phyloP scores from a whole-genome alignment of 2,113 vertebrate genomes.

The Eulemur rufifrons region DNA sequence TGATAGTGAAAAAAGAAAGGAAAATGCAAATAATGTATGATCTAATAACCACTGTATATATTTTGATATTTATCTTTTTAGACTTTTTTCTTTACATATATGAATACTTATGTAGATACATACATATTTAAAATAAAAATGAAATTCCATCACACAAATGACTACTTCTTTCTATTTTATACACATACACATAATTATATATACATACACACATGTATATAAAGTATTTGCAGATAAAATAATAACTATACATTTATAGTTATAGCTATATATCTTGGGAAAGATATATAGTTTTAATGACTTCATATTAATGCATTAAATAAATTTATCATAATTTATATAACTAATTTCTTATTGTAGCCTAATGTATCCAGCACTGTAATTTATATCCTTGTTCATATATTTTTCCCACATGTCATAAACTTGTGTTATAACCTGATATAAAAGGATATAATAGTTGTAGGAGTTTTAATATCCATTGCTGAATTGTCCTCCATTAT shows the following conservation, averaged over 20 bases:
- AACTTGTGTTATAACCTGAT: neutral
- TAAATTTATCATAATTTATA: neutral
- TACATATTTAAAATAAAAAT: neutral
- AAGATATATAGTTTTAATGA: neutral
- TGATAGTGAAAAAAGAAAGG: neutral
- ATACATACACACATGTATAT: neutral
- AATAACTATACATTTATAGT: neutral
- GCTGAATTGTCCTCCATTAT: neutral
- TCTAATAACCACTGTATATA: neutral
- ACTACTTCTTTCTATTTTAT: neutral
- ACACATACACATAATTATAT: neutral
- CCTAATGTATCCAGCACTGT: neutral
- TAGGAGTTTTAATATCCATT: neutral
- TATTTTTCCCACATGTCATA: neutral
- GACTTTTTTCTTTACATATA: neutral
- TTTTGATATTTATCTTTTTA: neutral
- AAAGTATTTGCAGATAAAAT: neutral
- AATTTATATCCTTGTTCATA: neutral
- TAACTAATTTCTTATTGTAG: neutral
- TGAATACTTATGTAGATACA: neutral
- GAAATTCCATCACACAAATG: neutral
- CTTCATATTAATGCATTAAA: neutral
- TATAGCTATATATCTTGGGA: neutral
- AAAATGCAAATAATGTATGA: neutral
- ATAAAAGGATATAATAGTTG: neutral